Percentiles rank a stretch among this genome's conserved stretches.
Conservation (phyloP, 2,888 invertebrate species). For the Noctua janthe region DNA sequence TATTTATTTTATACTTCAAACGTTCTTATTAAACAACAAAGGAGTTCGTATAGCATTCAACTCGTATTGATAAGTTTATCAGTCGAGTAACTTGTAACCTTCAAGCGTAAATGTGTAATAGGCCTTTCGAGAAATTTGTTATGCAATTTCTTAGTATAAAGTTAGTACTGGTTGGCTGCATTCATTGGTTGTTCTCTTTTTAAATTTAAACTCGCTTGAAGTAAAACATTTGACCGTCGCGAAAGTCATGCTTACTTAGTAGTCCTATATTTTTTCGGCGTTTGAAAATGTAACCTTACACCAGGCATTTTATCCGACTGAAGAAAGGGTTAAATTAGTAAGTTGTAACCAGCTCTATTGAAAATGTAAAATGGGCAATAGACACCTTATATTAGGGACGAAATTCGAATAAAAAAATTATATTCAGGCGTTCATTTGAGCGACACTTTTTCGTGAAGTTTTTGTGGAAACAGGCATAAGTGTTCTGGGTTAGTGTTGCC, state of each 20-base stretch:
- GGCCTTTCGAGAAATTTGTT: constrained; percentile 22
- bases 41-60: constrained; percentile 9
- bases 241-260: not conserved
- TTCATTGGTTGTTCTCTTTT: not conserved
- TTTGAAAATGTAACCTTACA: not conserved
- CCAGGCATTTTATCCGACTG: not conserved
- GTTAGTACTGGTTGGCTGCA: not conserved
- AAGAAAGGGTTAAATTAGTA: not conserved
- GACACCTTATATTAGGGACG: not conserved
- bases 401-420: not conserved
- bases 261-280: not conserved
- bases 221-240: not conserved
- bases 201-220: not conserved
- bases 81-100: constrained; percentile 35
- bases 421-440: not conserved
- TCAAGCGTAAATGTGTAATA: constrained; percentile 15
- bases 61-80: constrained; percentile 47
- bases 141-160: not conserved
- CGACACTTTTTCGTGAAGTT: not conserved
- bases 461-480: not conserved
- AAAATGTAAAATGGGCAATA: not conserved
- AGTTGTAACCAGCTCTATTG: not conserved
- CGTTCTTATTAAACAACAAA: not conserved
- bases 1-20: constrained; percentile 35
- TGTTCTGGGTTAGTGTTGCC: not conserved